Evolutionary conservation across 2,888 invertebrate genomes (phyloP).

Genomic region (Habroteleia sp.): DNA sequence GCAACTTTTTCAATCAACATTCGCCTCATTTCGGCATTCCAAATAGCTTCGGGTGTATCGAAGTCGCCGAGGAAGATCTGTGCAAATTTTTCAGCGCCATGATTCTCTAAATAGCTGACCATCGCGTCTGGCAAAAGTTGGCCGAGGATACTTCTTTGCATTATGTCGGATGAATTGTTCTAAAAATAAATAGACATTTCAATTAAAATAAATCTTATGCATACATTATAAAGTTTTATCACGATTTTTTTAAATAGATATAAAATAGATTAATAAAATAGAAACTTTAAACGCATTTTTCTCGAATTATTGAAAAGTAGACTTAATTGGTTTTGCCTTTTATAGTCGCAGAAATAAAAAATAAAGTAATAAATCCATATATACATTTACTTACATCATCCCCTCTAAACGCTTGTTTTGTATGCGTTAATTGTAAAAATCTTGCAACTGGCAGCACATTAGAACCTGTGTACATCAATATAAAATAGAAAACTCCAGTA

Average conservation of each 20-base stretch:
- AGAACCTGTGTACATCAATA: conserved; percentile 99
- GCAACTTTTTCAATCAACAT: conserved; percentile 98
- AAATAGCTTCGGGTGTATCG: conserved; percentile 99
- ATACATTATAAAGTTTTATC: no score
- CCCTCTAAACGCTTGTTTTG: conserved; percentile 96
- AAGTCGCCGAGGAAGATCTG: conserved; percentile 98
- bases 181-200: no score
- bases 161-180: conserved; percentile 87
- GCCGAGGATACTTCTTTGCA: conserved; percentile 95
- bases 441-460: conserved; percentile 97
- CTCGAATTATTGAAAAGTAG: no score
- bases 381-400: conserved; percentile 94
- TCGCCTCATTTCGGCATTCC: conserved; percentile 98
- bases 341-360: no score
- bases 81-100: conserved; percentile 98
- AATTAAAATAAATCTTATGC: no score
- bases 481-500: conserved; percentile 98
- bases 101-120: conserved; percentile 99
- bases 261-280: no score
- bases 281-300: no score
- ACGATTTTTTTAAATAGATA: no score
- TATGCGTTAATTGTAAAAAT: conserved; percentile 96
- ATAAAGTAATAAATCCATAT: no score
- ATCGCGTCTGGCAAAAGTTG: conserved; percentile 98
- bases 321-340: no score